Evolutionary conservation across 2,113 vertebrate genomes (phyloP).

Genomic region (Cacatua alba): DNA sequence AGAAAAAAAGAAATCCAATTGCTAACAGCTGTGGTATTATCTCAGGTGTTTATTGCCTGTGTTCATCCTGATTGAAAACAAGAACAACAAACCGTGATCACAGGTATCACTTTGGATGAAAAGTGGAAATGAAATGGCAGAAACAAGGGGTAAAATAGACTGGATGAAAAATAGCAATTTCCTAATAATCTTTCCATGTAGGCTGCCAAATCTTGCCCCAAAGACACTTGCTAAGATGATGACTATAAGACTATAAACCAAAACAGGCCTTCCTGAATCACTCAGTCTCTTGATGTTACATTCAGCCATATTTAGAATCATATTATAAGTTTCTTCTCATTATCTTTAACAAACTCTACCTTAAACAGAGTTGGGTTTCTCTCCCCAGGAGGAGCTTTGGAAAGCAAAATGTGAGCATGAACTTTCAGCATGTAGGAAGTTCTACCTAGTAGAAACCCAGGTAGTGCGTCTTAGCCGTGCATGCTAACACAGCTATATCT

Average conservation of each 20-base stretch:
- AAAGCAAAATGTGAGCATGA: neutral
- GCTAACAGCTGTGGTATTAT: conserved; percentile 30
- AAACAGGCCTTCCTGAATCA: neutral
- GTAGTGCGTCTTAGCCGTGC: neutral
- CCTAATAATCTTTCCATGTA: neutral
- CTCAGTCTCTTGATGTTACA: neutral
- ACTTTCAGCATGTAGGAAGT: neutral
- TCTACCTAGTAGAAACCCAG: neutral
- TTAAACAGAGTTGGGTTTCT: neutral
- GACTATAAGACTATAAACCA: neutral
- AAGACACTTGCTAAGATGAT: neutral
- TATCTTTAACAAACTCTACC: neutral
- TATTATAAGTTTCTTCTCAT: neutral
- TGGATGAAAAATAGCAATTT: conserved; percentile 28
- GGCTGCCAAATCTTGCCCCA: neutral
- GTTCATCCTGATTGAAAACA: conserved; percentile 42
- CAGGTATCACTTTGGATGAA: neutral
- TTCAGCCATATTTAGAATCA: neutral
- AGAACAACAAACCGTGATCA: conserved; percentile 4
- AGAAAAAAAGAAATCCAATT: neutral
- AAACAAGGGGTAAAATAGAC: neutral
- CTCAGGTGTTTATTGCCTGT: conserved; percentile 4
- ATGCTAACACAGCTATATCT: neutral
- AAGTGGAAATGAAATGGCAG: conserved; percentile 32
- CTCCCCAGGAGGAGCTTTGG: neutral